Evolutionary conservation across 1,140 invertebrate species (phyloP).

Genomic region (Papilio xuthus): DNA sequence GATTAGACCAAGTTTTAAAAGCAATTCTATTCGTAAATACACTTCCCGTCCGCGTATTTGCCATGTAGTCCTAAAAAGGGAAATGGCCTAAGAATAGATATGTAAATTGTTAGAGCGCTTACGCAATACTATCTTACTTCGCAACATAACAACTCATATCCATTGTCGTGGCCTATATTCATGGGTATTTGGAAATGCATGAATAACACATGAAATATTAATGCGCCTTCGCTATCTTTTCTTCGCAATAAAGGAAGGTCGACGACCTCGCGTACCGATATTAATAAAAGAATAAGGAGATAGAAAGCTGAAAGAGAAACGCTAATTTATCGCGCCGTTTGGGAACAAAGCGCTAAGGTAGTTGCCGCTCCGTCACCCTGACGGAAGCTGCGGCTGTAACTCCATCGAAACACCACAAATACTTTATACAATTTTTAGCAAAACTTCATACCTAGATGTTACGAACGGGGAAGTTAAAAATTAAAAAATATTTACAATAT

Average conservation of each 20-base stretch:
- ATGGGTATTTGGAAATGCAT: conserved; percentile 58
- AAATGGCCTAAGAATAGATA: conserved; percentile 27
- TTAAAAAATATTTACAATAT: not conserved
- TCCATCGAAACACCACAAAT: not conserved
- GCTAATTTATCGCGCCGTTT: conserved; percentile 37
- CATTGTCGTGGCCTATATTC: conserved; percentile 52
- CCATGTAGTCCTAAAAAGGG: not conserved
- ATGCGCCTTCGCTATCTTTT: conserved; percentile 64
- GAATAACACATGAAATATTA: conserved; percentile 71
- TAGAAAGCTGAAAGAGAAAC: conserved; percentile 38
- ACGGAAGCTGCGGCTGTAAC: not conserved
- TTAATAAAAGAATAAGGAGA: conserved; percentile 49
- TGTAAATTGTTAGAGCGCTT: conserved; percentile 36
- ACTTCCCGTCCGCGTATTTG: not conserved
- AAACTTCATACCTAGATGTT: not conserved
- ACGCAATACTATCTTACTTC: conserved; percentile 47
- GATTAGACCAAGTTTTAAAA: not conserved
- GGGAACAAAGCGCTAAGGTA: conserved; percentile 18
- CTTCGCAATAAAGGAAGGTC: conserved; percentile 54
- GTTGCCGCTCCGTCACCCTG: not conserved
- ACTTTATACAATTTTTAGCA: not conserved
- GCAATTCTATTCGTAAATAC: not conserved
- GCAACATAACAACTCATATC: conserved; percentile 45
- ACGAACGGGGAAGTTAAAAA: too few relatives aligned
- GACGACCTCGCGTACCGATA: conserved; percentile 51